Evolutionary conservation across 2,113 vertebrate species (phyloP).

Genomic region (Corydoras maculifer): DNA sequence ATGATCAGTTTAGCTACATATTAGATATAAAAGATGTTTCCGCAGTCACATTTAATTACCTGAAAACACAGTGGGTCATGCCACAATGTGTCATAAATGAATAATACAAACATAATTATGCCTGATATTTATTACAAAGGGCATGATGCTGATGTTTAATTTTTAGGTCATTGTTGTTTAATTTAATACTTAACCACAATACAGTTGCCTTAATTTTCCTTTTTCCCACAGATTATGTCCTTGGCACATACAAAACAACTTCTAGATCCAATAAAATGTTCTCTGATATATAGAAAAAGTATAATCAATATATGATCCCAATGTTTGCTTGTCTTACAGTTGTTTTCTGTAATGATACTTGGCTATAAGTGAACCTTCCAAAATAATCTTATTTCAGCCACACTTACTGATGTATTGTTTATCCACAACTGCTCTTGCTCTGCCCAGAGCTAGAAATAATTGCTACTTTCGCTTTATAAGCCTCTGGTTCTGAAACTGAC

Average conservation of each 20-base stretch:
- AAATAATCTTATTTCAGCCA: not conserved
- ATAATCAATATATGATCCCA: not conserved
- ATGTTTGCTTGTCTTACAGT: too few relatives aligned
- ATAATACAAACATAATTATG: conserved; percentile 2
- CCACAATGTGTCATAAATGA: not conserved
- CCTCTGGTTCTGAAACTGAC: conserved; percentile 32
- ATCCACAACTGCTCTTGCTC: conserved; percentile 12
- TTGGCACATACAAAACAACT: too few relatives aligned
- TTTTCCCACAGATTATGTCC: too few relatives aligned
- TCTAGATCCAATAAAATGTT: too few relatives aligned
- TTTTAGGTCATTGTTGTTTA: not conserved
- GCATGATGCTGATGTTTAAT: not conserved
- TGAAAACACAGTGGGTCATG: not conserved
- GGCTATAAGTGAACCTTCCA: conserved; percentile 5
- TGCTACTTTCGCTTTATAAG: conserved; percentile 17
- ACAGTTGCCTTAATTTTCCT: too few relatives aligned
- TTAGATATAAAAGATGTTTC: not conserved
- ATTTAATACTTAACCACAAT: too few relatives aligned
- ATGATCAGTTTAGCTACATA: not conserved
- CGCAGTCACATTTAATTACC: not conserved
- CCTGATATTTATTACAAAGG: not conserved
- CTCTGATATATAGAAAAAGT: too few relatives aligned
- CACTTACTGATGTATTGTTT: not conserved
- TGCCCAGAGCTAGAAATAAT: conserved; percentile 26
- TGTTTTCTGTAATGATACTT: too few relatives aligned